Base-by-base conservation (phyloP, 2,797 vertebrate genomes). In the Ptychadena robeensis region DNA sequence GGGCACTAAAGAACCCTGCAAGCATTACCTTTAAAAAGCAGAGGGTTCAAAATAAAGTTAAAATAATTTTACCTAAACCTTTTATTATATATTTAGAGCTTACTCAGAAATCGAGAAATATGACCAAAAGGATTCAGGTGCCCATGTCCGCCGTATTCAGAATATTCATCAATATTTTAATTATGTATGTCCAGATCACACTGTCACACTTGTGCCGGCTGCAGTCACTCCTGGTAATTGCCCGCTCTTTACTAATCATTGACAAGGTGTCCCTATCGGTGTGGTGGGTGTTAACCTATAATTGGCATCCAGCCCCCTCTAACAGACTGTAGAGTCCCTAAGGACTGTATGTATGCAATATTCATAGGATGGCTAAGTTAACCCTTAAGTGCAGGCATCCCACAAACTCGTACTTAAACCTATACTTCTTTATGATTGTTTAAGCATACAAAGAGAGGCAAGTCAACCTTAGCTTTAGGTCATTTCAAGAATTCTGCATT, bases 221-320 rank as follows among this genome's bases (percentile, higher is more conserved):
- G 64, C 73, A 66, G 57, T 48, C 71, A 80, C 67, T 48, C 64
- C 78, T 75, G 82, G 70, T 85, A 85, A 85, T 85, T 85, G 82
- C 65, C 53, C 53, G 30, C 71, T 70, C 48, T 74, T 53, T 48
- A 57, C 71, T 74, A 40, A 70, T 80, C 64, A 76, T 61, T 80
- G 71, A 80, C 78, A 75, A 85, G 71, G 78, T 80, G 82, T 80
- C 76, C 57, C 11, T 14, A 22, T 64, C 53, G 80, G 30, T 69
- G 44, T 12, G 64, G 71, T 53, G 78, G 82, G 77, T 76, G 78
- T 85, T 80, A 85, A 75, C 79, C 72, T 72, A 31, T 85, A 85
- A 85, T 85, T 85, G 82, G 82, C 79, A 69, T 63, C 25, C 68
- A 27, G 44, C 44, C 72, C 40, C 53, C 78, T 75, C 35, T 68